Evolutionary conservation across 2,888 invertebrate species (phyloP).

Genomic region (Onthophagus sagittarius): DNA sequence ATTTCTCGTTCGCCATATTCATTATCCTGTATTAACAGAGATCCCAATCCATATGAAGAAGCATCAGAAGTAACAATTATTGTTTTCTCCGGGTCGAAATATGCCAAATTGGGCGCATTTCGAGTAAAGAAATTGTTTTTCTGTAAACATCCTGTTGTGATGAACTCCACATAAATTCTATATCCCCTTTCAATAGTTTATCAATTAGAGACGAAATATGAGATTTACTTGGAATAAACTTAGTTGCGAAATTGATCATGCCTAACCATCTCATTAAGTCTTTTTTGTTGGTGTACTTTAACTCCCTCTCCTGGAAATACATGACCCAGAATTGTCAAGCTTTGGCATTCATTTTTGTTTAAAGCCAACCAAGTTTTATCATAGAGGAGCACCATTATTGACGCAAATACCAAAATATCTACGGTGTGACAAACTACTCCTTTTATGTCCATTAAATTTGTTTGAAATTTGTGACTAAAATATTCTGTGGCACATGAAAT

Average conservation of each 20-base stretch:
- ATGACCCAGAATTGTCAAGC: conserved; percentile 35
- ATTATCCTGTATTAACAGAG: conserved; percentile 34
- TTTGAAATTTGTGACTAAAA: no score
- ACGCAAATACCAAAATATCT: no score
- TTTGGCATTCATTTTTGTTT: conserved; percentile 35
- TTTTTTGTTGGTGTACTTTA: conserved; percentile 24
- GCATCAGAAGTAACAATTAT: no score
- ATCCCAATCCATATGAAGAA: conserved; percentile 20
- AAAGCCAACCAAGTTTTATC: conserved; percentile 27
- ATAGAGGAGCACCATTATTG: no score
- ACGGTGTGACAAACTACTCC: no score
- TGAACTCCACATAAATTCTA: conserved; percentile 22
- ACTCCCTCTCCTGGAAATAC: conserved; percentile 23
- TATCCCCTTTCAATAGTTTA: conserved; percentile 25
- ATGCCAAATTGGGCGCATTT: conserved; percentile 26
- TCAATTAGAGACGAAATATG: conserved; percentile 25
- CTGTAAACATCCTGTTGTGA: background rate
- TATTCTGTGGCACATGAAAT: no score
- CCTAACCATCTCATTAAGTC: conserved; percentile 27
- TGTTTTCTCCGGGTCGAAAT: conserved; percentile 27
- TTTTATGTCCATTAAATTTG: no score
- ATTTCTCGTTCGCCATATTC: conserved; percentile 37
- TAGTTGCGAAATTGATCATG: conserved; percentile 26
- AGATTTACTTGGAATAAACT: conserved; percentile 28
- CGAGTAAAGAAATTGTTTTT: conserved; percentile 28